Base-by-base conservation (phyloP, 1,140 invertebrate genomes). In the Brachionus rubens region DNA sequence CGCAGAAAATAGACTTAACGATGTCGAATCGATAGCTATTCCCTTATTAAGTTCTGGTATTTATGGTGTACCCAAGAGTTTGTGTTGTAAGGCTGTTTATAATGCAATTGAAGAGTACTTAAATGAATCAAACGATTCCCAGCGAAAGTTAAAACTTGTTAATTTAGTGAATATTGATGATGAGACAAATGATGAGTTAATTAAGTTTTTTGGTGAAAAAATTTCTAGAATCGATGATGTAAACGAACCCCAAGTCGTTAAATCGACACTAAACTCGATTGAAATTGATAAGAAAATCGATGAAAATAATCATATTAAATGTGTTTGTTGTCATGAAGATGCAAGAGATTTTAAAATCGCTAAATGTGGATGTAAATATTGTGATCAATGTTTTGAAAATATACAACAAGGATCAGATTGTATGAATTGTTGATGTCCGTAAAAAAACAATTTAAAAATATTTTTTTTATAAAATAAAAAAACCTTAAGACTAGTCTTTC, bases 91-190 rank as follows among this genome's bases (percentile, higher is more conserved):
- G 16, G 59, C 59, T 26, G 16, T 65, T 10, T 65, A 24, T 41
- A 26, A 41, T 43, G 36, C 16, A 5, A 41, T 65, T 14, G 36
- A 65, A 10, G 59, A 65, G 7, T 65, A 43, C 24, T 28, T 65
- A 10, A 3, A 2, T 9, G 24, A 41, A 24, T 41, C 40, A 24
- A 21, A 65, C 5, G 59, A 43, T 43, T 43, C n/a, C 1, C 41
- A 43, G 43, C 40, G 40, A 65, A 41, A 65, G 10, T 43, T 65
- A 46, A 24, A 65, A 41, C 9, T 10, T 14, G 21, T 65, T 21
- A 43, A 24, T 43, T 65, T 65, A 43, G 24, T 43, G 3, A 65
- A 65, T 65, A 65, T 65, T 10, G 59, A 65, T 21, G 40, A 65
- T 43, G 16, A 41, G 14, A 65, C 59, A 40, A 65, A 41, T 43